Conservation (phyloP, 2,888 invertebrate species). For the Muschampia plurimacula region DNA sequence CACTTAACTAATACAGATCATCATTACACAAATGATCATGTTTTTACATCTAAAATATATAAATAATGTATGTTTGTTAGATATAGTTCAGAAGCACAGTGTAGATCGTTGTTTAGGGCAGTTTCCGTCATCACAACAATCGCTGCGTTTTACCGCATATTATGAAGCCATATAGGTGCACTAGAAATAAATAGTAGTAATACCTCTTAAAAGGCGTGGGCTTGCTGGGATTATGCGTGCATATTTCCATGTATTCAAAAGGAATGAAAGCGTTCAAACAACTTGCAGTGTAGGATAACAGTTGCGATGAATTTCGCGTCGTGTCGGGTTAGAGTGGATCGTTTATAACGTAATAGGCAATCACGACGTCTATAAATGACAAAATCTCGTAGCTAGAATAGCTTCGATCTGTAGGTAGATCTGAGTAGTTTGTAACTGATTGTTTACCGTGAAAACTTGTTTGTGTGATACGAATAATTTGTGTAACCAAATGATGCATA, state of each 20-base stretch:
- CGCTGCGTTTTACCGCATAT: conserved; percentile 1
- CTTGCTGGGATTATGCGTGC: conserved; percentile 30
- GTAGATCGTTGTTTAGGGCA: conserved; percentile 23
- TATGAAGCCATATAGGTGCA: conserved; percentile 10
- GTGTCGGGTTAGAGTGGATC: conserved; percentile 13
- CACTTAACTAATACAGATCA: neutral
- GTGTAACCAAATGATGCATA: neutral
- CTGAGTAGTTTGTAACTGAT: conserved; percentile 50
- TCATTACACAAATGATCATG: conserved; percentile 6
- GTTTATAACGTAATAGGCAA: conserved; percentile 34
- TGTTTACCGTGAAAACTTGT: conserved; percentile 41
- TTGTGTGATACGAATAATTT: conserved; percentile 35
- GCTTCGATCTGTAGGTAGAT: conserved; percentile 56
- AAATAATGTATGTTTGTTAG: conserved; percentile 12
- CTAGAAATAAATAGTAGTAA: neutral
- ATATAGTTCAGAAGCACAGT: conserved; percentile 17
- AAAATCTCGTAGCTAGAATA: conserved; percentile 54
- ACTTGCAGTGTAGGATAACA: conserved; percentile 32
- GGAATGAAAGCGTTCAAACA: conserved; percentile 5
- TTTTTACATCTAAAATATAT: neutral
- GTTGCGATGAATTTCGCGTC: conserved; percentile 11
- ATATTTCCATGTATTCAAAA: conserved; percentile 10
- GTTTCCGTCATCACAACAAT: conserved; percentile 8
- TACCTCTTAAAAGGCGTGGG: conserved; percentile 13
- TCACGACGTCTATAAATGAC: conserved; percentile 44